Base-by-base conservation (phyloP, 1,140 invertebrate species). In the Musca domestica region DNA sequence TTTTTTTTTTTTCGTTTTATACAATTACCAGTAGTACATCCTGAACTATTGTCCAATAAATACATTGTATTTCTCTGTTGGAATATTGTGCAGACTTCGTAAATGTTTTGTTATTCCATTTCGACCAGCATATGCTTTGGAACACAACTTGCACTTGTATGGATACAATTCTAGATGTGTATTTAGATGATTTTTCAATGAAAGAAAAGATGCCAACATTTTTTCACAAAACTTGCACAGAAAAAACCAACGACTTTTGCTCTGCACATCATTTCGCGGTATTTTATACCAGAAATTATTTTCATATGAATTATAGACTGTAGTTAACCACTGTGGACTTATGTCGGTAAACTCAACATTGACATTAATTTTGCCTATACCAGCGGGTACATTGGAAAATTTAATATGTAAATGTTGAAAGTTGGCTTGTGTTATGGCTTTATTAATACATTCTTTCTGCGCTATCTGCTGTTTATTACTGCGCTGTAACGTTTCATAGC, bases 181-280 rank as follows among this genome's bases (percentile, higher is more conserved):
- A 67, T 67, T 67, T 14, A 67, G 30, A 58, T 67, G 66, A 17
- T 25, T 46, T 19, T 67, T 67, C 15, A 67, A 34, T 6, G 51
- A 41, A 3, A 3, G 1, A 30, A 67, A 67, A 20, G 51, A 67
- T 9, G 49, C 23, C 12, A 67, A 46, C 19, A 25, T 34, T 22
- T 58, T 54, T 17, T 34, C 14, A 22, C 66, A 67, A 3, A 67
- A 48, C n/a, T 47, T 20, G 46, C 66, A 67, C n/a, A 25, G 25
- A 7, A 56, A 67, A 67, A 41, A 46, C 66, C 66, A 67, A 6
- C 22, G 5, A 20, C n/a, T 12, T 58, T 25, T 46, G 15, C 9
- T n/a, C 0, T 34, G 51, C 25, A 17, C 4, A 25, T n/a, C 27
- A 1, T 30, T 17, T 22, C 66, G 66, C 1, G 34, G 66, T 47